Evolutionary conservation across 2,888 invertebrate genomes (phyloP).

Genomic region (Teinopalpus imperialis): DNA sequence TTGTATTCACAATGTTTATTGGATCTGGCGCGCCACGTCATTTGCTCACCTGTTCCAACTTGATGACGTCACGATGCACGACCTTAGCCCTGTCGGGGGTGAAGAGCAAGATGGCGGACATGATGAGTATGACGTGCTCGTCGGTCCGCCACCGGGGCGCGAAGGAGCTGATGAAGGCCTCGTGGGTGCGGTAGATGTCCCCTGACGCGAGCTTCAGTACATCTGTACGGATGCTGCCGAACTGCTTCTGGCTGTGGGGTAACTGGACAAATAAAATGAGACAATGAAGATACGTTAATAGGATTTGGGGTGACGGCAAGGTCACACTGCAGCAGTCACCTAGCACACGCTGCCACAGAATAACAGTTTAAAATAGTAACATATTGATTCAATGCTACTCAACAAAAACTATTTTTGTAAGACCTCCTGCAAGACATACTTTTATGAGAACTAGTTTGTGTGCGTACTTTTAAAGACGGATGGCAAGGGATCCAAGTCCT

Average conservation of each 20-base stretch:
- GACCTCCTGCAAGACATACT: too few species aligned
- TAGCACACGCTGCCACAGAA: too few species aligned
- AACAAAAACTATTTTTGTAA: too few species aligned
- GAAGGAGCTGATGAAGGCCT: constrained; percentile 92
- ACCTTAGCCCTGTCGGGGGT: constrained; percentile 91
- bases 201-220: constrained; percentile 95
- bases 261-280: constrained; percentile 75
- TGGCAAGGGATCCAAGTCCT: too few species aligned
- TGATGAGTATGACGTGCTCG: constrained; percentile 93
- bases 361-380: too few species aligned
- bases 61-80: constrained; percentile 92
- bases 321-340: too few species aligned
- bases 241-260: constrained; percentile 88
- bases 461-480: too few species aligned
- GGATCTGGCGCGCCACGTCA: too few species aligned
- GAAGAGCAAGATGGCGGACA: constrained; percentile 95
- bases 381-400: too few species aligned
- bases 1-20: too few species aligned
- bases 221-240: constrained; percentile 92
- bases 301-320: too few species aligned
- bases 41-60: constrained; percentile 92
- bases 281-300: background rate
- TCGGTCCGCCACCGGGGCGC: constrained; percentile 92
- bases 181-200: constrained; percentile 92
- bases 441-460: too few species aligned